A percentile compares a stretch with the other conserved stretches of the same genome.
phyloP scores from a whole-genome alignment of 1,140 invertebrate genomes.

The Probaryconus sp. region DNA sequence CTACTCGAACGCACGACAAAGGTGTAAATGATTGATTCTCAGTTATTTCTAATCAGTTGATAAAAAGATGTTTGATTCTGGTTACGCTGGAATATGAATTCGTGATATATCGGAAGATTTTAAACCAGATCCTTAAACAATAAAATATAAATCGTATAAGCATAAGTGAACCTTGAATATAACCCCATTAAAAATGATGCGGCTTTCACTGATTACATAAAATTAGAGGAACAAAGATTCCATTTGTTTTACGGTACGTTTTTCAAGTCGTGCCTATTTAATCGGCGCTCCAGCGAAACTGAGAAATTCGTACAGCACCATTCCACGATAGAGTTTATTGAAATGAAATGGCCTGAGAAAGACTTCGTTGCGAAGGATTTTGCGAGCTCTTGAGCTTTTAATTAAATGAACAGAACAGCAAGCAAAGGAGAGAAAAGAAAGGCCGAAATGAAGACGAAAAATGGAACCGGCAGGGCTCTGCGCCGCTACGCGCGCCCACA shows the following conservation, averaged over 20 bases:
- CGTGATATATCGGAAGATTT: too few species aligned
- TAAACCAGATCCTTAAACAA: too few species aligned
- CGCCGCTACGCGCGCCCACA: conserved; percentile 1
- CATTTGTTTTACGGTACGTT: conserved; percentile 12
- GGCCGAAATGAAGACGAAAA: conserved; percentile 50
- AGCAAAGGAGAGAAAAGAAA: conserved; percentile 41
- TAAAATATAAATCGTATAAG: too few species aligned
- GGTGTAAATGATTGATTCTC: too few species aligned
- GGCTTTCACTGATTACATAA: conserved; percentile 7
- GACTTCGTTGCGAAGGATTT: conserved; percentile 35
- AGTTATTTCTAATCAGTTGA: too few species aligned
- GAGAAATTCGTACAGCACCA: conserved; percentile 31
- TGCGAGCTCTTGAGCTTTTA: conserved; percentile 54
- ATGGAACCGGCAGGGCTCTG: conserved; percentile 24
- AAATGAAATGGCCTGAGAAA: conserved; percentile 38
- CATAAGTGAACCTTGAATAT: too few species aligned
- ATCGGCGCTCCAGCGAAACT: conserved; percentile 28
- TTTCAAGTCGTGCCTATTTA: conserved; percentile 27
- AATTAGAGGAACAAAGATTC: conserved; percentile 8
- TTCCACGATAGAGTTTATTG: conserved; percentile 21
- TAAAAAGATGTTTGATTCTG: too few species aligned
- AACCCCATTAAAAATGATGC: conserved; percentile 33
- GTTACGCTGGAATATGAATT: too few species aligned
- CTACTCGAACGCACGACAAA: too few species aligned
- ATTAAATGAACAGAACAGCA: conserved; percentile 46